phyloP scores from a whole-genome alignment of 2,797 vertebrate species.

The Microchirus variegatus region DNA sequence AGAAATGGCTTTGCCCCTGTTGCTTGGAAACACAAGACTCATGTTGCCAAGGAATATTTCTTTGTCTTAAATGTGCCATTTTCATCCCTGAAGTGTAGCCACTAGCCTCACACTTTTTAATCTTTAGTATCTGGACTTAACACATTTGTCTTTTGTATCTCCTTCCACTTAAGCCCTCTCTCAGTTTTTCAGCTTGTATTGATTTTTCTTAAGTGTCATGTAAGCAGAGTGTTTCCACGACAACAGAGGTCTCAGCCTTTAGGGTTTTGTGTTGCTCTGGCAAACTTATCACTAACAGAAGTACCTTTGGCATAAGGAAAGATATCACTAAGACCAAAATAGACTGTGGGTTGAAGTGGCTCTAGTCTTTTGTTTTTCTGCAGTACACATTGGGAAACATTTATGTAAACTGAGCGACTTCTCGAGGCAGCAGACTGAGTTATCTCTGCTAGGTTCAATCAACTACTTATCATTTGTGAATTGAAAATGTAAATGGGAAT shows the following conservation, averaged over 20 bases:
- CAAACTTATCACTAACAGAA: constrained; percentile 50
- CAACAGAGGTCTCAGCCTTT: constrained; percentile 45
- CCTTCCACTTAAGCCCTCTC: constrained; percentile 8
- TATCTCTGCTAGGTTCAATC: constrained; percentile 7
- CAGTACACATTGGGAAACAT: constrained; percentile 23
- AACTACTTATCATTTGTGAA: neutral
- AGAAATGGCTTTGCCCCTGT: constrained; percentile 60
- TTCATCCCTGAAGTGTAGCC: constrained; percentile 26
- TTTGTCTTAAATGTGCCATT: constrained; percentile 49
- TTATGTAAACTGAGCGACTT: constrained; percentile 42
- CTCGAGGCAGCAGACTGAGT: constrained; percentile 37
- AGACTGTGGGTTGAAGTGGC: constrained; percentile 36
- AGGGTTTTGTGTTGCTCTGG: constrained; percentile 33
- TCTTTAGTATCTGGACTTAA: constrained; percentile 37
- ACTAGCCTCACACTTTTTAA: constrained; percentile 33
- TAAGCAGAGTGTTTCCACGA: constrained; percentile 51
- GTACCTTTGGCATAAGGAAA: constrained; percentile 41
- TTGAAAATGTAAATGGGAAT: too few species aligned
- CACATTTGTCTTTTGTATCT: constrained; percentile 24
- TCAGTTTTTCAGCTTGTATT: constrained; percentile 45
- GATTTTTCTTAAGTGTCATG: constrained; percentile 57
- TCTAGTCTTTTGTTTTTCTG: constrained; percentile 57
- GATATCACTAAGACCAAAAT: constrained; percentile 51
- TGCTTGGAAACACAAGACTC: constrained; percentile 65
- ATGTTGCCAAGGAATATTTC: constrained; percentile 62